These are phyloP conservation scores for Pomatostomus ruficeps DNA, from an alignment of 2,113 vertebrate genomes.

Conservation along the genomic window DNA sequence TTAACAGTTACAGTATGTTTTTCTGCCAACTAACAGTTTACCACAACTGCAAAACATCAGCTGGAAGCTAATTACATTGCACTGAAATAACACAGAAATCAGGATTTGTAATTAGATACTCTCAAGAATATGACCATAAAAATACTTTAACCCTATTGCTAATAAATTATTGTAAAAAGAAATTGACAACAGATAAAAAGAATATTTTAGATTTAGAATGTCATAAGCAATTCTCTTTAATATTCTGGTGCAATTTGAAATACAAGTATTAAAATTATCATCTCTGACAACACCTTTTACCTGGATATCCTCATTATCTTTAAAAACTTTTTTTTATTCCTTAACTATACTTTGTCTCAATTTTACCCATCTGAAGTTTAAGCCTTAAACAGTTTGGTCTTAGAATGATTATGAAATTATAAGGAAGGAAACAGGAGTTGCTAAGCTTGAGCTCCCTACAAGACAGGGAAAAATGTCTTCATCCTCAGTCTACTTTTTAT, in stretches of 20 bases:
- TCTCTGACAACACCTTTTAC: background rate
- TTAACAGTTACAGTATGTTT: background rate
- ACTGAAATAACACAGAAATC: background rate
- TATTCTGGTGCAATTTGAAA: background rate
- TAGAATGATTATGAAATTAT: background rate
- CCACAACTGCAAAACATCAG: background rate
- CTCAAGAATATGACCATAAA: background rate
- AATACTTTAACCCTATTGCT: background rate
- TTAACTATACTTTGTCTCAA: background rate
- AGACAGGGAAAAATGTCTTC: background rate
- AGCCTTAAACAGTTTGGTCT: background rate
- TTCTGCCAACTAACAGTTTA: background rate
- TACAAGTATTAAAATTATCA: background rate
- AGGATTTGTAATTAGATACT: background rate
- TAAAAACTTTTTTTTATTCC: background rate
- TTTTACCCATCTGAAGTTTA: background rate
- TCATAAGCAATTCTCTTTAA: background rate
- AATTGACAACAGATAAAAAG: background rate
- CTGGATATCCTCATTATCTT: background rate
- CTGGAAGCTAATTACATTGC: background rate
- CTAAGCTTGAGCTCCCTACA: accelerated
- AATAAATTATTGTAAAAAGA: background rate
- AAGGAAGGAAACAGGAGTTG: background rate
- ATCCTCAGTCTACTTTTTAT: background rate
- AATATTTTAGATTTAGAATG: background rate